Base-by-base conservation (phyloP, 2,888 invertebrate genomes). In the Catocala fraxini region DNA sequence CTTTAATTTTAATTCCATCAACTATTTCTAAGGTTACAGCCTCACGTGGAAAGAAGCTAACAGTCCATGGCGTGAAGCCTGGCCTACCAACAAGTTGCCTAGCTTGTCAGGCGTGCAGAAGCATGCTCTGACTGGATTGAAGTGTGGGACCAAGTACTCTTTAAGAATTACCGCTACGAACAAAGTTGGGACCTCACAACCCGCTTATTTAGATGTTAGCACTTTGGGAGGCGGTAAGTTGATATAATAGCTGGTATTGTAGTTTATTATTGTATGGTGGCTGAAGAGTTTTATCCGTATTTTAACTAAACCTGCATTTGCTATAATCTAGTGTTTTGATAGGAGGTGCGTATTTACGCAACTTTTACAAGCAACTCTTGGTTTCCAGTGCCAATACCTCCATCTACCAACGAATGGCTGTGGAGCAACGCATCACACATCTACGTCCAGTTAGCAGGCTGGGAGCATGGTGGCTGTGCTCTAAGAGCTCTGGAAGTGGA, bases 401-500 rank as follows among this genome's bases (percentile, higher is more conserved):
- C 98, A 0, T 94, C 95, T 48, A 96, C 96, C 66, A 96, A 95
- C 72, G 97, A 97, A 81, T 96, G 98, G 86, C 91, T 98, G 63
- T 95, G 96, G 84, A 96, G 97, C 68, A 98, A 98, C 88, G 95
- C 97, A 45, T 96, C 97, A 0, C 97, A 97, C 70, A 95, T 98
- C 33, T 96, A 96, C 79, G 93, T 98, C 43, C 97, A 97, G 86
- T 93, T 98, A 56, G 95, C 96, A 33, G 96, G 97, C 11, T 98
- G 98, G 98, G 96, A 96, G 63, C 97, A 97, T 79, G 97, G 97
- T 5, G 98, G 98, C 34, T 98, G 98, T 87, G 96, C 96, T 10
- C 96, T 98, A 76, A 95, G 95, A 59, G 95, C 96, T 72, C 97
- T 97, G 89, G 96, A 97, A n/a, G 95, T 98, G 51, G 97, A 97